Base-by-base conservation (phyloP, 2,113 vertebrate species). In the Saccopteryx leptura region DNA sequence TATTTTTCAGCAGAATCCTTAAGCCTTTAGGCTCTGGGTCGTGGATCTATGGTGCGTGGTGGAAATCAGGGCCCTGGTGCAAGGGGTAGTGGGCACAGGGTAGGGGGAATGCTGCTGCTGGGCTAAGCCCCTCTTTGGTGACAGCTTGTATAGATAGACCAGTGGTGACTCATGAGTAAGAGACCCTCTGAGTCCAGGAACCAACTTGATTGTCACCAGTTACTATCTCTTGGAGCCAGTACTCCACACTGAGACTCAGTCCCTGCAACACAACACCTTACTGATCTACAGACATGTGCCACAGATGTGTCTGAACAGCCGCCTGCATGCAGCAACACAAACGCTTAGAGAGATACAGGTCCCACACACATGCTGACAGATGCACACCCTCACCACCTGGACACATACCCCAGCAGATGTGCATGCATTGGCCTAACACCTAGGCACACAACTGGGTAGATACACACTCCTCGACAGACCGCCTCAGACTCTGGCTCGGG, bases 1-100 rank as follows among this genome's bases (percentile, higher is more conserved):
- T 88, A 85, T 92, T 83, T 92, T 79, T 92, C 82, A 82, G 72
- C 85, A 86, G 72, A 90, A 84, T 69, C 56, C 68, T 93, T 31
- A 56, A 87, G 80, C 24, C 21, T 76, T 83, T 71, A 48, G 39
- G 81, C 21, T 33, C 68, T 65, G 78, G 69, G 33, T 72, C 91
- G 85, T 74, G 39, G 74, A 78, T 68, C 66, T 89, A 19, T 39
- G 50, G 28, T 56, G 12, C 6, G 8, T 85, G 90, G 83, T 63
- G 31, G 13, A 52, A 66, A 83, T 81, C 13, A 75, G 46, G 84
- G n/a, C 66, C 61, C 72, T 68, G 12, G 61, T 31, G 60, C 14
- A 90, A 78, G 54, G 1, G 12, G 56, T 71, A 33, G 15, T 69
- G 21, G 66, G 24, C 56, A 3, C 8, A 4, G 19, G 60, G 39